Conservation (phyloP, 2,113 vertebrate species). For the Carettochelys insculpta region DNA sequence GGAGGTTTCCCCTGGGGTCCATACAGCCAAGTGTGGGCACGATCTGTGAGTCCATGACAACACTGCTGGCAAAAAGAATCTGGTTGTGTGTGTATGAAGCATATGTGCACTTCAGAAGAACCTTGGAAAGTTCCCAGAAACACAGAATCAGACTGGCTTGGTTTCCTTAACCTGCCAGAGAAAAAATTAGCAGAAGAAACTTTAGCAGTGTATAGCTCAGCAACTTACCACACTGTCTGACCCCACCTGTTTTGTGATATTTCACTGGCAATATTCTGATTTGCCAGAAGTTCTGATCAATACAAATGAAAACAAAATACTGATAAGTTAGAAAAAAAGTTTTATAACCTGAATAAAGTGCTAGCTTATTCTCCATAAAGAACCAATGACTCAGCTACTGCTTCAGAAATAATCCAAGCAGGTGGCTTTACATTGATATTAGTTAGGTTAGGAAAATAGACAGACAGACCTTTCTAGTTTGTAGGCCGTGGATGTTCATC, state of each 20-base stretch:
- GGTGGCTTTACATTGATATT: slow-evolving; percentile 16
- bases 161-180: background rate
- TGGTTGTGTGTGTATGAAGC: background rate
- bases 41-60: too few species aligned
- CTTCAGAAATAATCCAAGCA: slow-evolving; percentile 27
- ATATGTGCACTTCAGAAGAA: background rate
- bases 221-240: slow-evolving; percentile 52
- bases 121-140: background rate
- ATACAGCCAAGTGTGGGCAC: too few species aligned
- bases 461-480: background rate
- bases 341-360: slow-evolving; percentile 48
- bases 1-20: too few species aligned
- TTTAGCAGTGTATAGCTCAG: slow-evolving; percentile 10
- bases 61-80: background rate
- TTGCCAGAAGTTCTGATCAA: slow-evolving; percentile 65
- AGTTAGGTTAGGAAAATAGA: background rate
- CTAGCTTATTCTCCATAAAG: slow-evolving; percentile 36
- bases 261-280: slow-evolving; percentile 65
- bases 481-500: background rate
- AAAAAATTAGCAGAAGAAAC: background rate
- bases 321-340: too few species aligned
- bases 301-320: slow-evolving; percentile 70
- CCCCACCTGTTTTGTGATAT: slow-evolving; percentile 58
- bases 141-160: background rate
- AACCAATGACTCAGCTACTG: slow-evolving; percentile 26